Percentiles rank a stretch among this genome's conserved stretches.
Evolutionary conservation across 35 echinoderm and acorn worm genomes (phyloP).

Genomic region (Heliocidaris tuberculata): DNA sequence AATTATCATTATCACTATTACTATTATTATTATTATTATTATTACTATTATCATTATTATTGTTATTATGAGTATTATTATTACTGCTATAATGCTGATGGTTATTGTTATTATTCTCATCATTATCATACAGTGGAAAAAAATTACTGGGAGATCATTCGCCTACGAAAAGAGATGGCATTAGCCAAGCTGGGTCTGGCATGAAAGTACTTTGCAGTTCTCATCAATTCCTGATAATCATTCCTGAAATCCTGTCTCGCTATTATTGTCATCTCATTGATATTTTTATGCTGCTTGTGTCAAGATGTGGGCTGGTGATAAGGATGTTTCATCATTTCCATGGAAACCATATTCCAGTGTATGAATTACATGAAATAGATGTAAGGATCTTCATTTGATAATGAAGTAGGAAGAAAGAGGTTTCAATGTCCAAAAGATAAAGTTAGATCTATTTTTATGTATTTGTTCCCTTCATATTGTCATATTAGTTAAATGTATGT

Average conservation of each 20-base stretch:
- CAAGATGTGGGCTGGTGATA: too few relatives aligned
- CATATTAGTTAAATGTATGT: too few relatives aligned
- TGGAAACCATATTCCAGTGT: not conserved
- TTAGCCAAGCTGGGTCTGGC: conserved; percentile 82
- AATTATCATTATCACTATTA: too few relatives aligned
- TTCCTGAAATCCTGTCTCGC: not conserved
- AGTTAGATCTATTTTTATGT: not conserved
- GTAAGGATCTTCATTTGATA: not conserved
- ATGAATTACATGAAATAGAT: not conserved
- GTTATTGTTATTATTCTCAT: not conserved
- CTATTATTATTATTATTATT: too few relatives aligned
- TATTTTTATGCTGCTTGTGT: not conserved
- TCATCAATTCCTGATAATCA: not conserved
- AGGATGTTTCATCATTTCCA: not conserved
- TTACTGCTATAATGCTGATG: not conserved
- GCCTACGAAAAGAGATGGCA: conserved; percentile 81
- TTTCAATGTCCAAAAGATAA: not conserved
- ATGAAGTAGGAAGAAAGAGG: too few relatives aligned
- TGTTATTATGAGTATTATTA: not conserved
- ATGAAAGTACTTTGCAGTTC: not conserved
- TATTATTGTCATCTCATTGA: not conserved
- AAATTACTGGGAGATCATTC: conserved; percentile 95
- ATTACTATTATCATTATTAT: not conserved
- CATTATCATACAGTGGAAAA: conserved; percentile 69
- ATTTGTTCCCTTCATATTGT: too few relatives aligned